A percentile compares a stretch with the other conserved stretches of the same genome.
Evolutionary conservation across 1,140 invertebrate genomes (phyloP).

Genomic region (Megathymus violae): DNA sequence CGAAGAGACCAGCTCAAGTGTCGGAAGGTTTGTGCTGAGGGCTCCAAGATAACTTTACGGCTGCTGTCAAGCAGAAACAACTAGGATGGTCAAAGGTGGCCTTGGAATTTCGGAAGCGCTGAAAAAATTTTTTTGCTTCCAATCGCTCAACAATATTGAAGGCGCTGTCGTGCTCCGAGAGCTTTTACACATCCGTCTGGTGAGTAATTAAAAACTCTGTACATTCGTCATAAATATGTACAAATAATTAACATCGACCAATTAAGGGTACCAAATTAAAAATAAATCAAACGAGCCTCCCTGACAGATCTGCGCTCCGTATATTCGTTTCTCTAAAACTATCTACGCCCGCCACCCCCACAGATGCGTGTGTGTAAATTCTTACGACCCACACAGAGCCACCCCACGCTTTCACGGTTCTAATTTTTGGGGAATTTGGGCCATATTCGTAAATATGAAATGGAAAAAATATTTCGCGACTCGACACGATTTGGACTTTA

Average conservation of each 20-base stretch:
- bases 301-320: slow-evolving; percentile 54
- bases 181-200: too few relatives aligned
- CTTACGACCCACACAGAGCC: slow-evolving; percentile 51
- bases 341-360: slow-evolving; percentile 61
- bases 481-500: slow-evolving; percentile 54
- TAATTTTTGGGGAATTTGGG: slow-evolving; percentile 84
- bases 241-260: slow-evolving; percentile 1
- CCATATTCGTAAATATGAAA: slow-evolving; percentile 84
- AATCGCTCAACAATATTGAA: too few relatives aligned
- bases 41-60: too few relatives aligned
- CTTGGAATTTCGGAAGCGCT: too few relatives aligned
- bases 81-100: too few relatives aligned
- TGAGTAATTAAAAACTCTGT: too few relatives aligned
- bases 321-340: slow-evolving; percentile 75
- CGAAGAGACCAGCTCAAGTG: too few relatives aligned
- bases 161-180: too few relatives aligned
- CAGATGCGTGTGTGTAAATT: slow-evolving; percentile 61
- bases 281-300: slow-evolving; percentile 59
- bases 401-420: slow-evolving; percentile 79
- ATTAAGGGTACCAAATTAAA: slow-evolving; percentile 32
- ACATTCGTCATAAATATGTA: too few relatives aligned
- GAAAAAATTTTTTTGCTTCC: too few relatives aligned
- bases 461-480: slow-evolving; percentile 82
- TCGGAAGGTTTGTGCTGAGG: too few relatives aligned
- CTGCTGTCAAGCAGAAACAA: too few relatives aligned